phyloP scores from a whole-genome alignment of 2,113 vertebrate genomes.

The Varanus salvator region DNA sequence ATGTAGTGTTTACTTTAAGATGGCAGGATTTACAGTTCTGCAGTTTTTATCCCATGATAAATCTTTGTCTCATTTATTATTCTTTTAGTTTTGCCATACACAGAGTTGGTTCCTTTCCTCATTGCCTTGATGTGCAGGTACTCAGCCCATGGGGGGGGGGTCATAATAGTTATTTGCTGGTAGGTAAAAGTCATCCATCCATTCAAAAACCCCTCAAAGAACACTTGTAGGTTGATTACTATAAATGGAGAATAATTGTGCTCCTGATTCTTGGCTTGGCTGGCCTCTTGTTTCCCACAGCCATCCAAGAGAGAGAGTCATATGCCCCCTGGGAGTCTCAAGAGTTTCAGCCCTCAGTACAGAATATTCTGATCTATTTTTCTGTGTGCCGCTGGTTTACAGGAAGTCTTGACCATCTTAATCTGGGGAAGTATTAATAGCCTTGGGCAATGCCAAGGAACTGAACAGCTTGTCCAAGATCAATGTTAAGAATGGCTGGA shows the following conservation, averaged over 20 bases:
- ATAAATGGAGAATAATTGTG: background rate
- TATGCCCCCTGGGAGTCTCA: background rate
- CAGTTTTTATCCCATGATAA: background rate
- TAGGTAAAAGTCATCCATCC: background rate
- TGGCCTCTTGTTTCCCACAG: background rate
- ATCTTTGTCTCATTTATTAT: background rate
- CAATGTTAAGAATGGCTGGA: background rate
- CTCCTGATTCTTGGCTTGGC: background rate
- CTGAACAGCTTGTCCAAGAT: background rate
- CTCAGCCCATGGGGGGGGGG: background rate
- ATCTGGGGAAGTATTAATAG: background rate
- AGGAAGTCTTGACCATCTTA: background rate
- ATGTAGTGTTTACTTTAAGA: background rate
- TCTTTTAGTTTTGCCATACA: background rate
- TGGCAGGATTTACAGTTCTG: background rate
- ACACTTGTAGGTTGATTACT: background rate
- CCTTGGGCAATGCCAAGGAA: background rate
- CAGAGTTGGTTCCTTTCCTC: background rate
- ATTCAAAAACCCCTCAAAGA: background rate
- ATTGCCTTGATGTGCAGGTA: background rate
- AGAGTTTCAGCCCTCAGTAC: background rate
- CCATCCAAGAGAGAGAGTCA: background rate
- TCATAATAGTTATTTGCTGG: background rate
- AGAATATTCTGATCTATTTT: background rate
- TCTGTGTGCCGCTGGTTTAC: background rate